Percentiles rank a stretch among this genome's conserved stretches.
These are phyloP conservation scores for Heterodera carotae DNA, from an alignment of 1,140 invertebrate species.

Conservation along the genomic window DNA sequence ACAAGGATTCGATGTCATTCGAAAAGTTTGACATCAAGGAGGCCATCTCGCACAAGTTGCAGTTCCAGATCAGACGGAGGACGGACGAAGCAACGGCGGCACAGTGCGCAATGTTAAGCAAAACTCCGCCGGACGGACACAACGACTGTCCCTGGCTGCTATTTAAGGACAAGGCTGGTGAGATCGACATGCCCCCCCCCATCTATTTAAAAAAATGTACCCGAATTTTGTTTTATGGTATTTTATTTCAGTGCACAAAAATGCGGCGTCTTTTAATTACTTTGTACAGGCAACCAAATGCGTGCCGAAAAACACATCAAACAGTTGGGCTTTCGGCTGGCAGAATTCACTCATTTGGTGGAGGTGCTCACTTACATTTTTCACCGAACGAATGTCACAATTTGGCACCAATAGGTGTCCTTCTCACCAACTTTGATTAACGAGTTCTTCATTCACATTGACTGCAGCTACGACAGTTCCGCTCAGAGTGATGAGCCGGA, in stretches of 20 bases:
- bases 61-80: conserved; percentile 2
- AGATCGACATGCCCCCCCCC: not conserved
- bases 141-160: conserved; percentile 5
- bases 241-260: not conserved
- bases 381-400: too few species aligned
- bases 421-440: not conserved
- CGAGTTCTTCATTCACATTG: conserved; percentile 11
- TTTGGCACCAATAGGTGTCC: not conserved
- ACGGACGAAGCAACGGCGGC: not conserved
- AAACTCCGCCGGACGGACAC: not conserved
- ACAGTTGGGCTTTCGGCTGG: conserved; percentile 7
- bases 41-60: conserved; percentile 5
- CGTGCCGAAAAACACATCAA: not conserved
- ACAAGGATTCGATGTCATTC: conserved; percentile 3
- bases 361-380: not conserved
- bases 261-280: not conserved
- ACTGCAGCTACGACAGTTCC: not conserved
- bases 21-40: conserved; percentile 10
- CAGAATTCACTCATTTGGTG: conserved; percentile 1
- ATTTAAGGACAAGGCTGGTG: conserved; percentile 7
- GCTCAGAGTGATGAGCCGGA: not conserved
- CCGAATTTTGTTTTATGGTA: too few species aligned
- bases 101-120: not conserved
- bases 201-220: too few species aligned
- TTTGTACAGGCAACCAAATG: conserved; percentile 17